Evolutionary conservation across 2,113 vertebrate species (phyloP).

Genomic region (Ammospiza caudacuta): DNA sequence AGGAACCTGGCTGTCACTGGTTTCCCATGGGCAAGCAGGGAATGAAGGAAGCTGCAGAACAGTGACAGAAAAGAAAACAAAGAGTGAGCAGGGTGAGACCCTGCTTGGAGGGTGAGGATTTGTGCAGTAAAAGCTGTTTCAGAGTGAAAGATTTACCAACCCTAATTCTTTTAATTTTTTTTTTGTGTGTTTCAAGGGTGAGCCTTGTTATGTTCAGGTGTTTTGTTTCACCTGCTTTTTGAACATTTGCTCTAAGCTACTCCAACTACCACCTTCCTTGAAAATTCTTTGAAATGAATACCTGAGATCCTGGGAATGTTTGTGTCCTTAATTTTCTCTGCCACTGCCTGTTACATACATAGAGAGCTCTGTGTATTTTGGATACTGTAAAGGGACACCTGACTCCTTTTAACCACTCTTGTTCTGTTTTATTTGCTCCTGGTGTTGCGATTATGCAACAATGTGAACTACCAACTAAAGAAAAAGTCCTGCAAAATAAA

Average conservation of each 20-base stretch:
- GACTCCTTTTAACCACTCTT: background rate
- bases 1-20: background rate
- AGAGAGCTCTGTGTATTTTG: background rate
- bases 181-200: background rate
- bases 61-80: background rate
- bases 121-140: background rate
- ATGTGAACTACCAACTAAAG: background rate
- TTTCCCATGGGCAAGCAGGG: background rate
- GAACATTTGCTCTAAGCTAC: background rate
- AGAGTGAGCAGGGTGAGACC: background rate
- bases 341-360: background rate
- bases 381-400: background rate
- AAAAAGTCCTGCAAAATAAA: background rate
- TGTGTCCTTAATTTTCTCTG: background rate
- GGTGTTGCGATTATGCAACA: background rate
- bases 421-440: background rate
- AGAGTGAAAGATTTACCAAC: background rate
- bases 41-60: background rate
- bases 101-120: background rate
- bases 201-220: background rate
- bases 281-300: background rate
- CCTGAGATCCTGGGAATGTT: background rate
- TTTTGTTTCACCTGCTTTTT: background rate
- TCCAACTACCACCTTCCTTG: background rate
- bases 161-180: background rate